phyloP scores from a whole-genome alignment of 1,140 invertebrate genomes.

The Mactra quadrangularis region DNA sequence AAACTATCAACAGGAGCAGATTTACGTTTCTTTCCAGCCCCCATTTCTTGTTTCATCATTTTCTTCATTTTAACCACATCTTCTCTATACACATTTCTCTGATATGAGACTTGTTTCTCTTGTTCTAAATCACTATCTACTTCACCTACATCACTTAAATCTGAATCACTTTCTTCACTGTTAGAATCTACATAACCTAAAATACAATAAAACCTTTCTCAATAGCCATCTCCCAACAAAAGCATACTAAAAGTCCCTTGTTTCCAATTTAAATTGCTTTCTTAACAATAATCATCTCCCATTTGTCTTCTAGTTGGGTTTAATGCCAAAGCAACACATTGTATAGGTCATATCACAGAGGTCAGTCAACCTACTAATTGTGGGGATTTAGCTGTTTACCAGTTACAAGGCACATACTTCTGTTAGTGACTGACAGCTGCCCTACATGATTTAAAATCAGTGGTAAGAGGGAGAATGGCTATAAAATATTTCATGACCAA shows the following conservation, averaged over 20 bases:
- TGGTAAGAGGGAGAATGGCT: no score
- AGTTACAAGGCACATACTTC: no score
- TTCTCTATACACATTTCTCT: slow-evolving; percentile 80
- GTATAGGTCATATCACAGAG: no score
- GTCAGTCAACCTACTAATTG: no score
- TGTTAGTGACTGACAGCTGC: no score
- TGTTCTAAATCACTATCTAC: slow-evolving; percentile 83
- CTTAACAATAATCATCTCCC: no score
- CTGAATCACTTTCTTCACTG: slow-evolving; percentile 83
- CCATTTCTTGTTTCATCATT: slow-evolving; percentile 74
- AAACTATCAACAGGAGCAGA: slow-evolving; percentile 80
- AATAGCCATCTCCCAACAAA: background rate
- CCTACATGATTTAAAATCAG: no score
- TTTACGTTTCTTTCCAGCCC: slow-evolving; percentile 78
- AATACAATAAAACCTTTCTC: slow-evolving; percentile 10
- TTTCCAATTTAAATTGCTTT: background rate
- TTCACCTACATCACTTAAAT: slow-evolving; percentile 82
- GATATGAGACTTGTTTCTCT: slow-evolving; percentile 82
- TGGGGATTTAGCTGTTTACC: no score
- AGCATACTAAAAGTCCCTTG: background rate
- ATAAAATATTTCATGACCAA: no score
- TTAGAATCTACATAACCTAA: slow-evolving; percentile 82
- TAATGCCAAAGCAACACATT: no score
- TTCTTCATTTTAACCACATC: slow-evolving; percentile 77
- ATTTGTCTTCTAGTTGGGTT: no score